Evolutionary conservation across 2,888 invertebrate species (phyloP).

Genomic region (Ceraclea dissimilis): DNA sequence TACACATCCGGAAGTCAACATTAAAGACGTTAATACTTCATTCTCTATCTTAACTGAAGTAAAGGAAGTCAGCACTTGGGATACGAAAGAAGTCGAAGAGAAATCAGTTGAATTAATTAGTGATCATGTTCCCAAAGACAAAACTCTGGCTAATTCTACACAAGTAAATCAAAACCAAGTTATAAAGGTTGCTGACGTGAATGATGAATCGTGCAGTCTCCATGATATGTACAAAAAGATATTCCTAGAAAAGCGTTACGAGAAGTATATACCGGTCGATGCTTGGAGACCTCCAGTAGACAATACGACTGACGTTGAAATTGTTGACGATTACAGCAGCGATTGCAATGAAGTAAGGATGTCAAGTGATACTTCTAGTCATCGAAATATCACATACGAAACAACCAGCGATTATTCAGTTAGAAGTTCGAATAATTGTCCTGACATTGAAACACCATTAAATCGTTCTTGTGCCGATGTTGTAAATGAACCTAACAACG

Average conservation of each 20-base stretch:
- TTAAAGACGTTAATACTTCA: neutral
- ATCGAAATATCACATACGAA: no score
- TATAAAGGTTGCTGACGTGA: neutral
- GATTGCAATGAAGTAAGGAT: no score
- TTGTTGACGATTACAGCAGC: neutral
- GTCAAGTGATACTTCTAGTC: no score
- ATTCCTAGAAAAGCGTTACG: constrained; percentile 6
- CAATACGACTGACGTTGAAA: neutral
- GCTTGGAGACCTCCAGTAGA: neutral
- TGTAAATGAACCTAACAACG: no score
- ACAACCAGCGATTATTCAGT: no score
- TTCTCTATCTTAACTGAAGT: neutral
- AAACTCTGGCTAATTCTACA: neutral
- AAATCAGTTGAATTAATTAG: no score
- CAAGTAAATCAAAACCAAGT: neutral
- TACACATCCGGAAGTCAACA: constrained; percentile 54
- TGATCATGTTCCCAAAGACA: neutral
- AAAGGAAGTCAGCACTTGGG: neutral
- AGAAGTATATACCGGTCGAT: constrained; percentile 7
- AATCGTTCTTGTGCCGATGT: no score
- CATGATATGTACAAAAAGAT: constrained; percentile 5
- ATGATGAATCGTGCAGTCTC: neutral
- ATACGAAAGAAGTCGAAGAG: constrained; percentile 3
- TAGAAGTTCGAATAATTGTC: no score
- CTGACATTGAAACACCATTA: no score